A percentile compares a stretch with the other conserved stretches of the same genome.
Evolutionary conservation across 2,888 invertebrate species (phyloP).

Genomic region (Chouioia cunea): DNA sequence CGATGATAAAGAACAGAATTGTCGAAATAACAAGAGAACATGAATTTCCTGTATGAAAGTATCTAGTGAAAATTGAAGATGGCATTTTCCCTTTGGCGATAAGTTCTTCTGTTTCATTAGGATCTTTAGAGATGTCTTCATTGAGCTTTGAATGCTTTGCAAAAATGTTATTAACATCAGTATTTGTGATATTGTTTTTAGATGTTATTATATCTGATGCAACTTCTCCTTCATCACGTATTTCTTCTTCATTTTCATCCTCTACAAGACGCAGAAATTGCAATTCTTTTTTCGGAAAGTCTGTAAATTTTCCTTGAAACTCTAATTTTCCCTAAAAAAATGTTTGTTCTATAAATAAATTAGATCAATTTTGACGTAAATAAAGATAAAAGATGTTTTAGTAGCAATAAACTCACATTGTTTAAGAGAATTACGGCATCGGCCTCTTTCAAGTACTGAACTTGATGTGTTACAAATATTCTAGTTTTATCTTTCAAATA

Average conservation of each 20-base stretch:
- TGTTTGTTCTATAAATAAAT: neutral
- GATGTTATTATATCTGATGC: neutral
- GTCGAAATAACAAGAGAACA: constrained; percentile 72
- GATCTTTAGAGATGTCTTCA: constrained; percentile 11
- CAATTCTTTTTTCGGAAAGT: constrained; percentile 72
- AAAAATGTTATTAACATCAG: neutral
- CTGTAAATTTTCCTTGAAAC: constrained; percentile 72
- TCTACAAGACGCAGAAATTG: constrained; percentile 68
- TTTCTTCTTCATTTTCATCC: constrained; percentile 66
- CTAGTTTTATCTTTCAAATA: constrained; percentile 77
- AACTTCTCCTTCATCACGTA: neutral
- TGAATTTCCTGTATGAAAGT: constrained; percentile 79
- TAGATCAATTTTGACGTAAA: neutral
- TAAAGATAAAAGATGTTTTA: constrained; percentile 54
- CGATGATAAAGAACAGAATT: constrained; percentile 73
- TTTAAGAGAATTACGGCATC: constrained; percentile 76
- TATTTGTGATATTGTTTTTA: constrained; percentile 7
- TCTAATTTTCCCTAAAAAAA: constrained; percentile 74
- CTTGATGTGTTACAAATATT: constrained; percentile 87
- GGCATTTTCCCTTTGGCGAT: constrained; percentile 76
- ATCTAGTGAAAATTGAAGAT: constrained; percentile 75
- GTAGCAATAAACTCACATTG: constrained; percentile 71
- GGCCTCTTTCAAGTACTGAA: constrained; percentile 79
- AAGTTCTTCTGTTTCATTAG: constrained; percentile 73
- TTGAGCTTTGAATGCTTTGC: neutral